Conservation (phyloP, 2,888 invertebrate species). For the Autographa pulchrina region DNA sequence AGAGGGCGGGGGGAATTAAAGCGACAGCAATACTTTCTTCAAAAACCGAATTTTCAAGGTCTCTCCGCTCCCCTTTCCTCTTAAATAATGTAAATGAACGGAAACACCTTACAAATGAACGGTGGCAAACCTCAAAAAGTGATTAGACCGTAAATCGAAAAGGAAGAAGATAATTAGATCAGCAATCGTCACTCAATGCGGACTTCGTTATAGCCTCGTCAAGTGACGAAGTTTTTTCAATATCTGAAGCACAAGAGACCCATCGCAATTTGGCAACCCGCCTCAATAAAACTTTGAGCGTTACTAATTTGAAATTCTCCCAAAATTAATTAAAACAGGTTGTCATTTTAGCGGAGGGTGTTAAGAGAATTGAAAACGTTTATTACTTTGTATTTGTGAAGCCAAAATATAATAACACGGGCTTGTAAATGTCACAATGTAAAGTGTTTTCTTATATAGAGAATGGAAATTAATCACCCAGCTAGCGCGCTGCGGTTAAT, state of each 20-base stretch:
- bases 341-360: background rate
- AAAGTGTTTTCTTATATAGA: background rate
- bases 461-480: background rate
- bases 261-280: conserved; percentile 18
- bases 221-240: conserved; percentile 32
- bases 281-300: conserved; percentile 24
- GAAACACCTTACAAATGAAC: too few species aligned
- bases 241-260: conserved; percentile 21
- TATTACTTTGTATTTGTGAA: background rate
- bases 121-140: too few species aligned
- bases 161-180: background rate
- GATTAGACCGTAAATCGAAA: background rate
- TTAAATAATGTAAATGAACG: too few species aligned
- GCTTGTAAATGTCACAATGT: background rate
- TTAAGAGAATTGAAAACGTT: background rate
- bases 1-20: too few species aligned
- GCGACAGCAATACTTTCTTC: too few species aligned
- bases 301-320: conserved; percentile 25
- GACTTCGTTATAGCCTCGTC: conserved; percentile 21
- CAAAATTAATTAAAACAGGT: conserved; percentile 26
- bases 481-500: background rate
- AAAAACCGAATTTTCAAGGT: too few species aligned
- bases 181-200: conserved; percentile 7
- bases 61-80: too few species aligned
- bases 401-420: background rate